Conservation (phyloP, 1,140 invertebrate species). For the Zaprionus nigranus region DNA sequence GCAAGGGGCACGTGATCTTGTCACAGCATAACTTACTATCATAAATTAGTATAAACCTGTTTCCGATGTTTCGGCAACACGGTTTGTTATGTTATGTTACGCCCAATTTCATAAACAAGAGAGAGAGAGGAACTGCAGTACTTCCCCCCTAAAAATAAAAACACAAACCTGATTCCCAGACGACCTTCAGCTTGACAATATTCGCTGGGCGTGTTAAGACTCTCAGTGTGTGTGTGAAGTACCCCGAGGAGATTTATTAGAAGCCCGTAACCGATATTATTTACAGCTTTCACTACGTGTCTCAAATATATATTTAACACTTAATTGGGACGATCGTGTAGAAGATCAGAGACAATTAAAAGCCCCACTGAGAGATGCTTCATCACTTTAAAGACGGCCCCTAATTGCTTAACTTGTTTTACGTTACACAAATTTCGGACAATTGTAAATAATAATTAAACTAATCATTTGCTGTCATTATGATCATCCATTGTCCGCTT, state of each 20-base stretch:
- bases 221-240: neutral
- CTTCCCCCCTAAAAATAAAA: constrained; percentile 19
- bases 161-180: constrained; percentile 16
- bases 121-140: constrained; percentile 35
- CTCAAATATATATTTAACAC: neutral
- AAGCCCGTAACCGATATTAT: neutral
- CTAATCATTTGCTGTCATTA: neutral
- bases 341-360: neutral
- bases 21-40: neutral
- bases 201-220: constrained; percentile 12
- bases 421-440: neutral
- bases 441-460: neutral
- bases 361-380: neutral
- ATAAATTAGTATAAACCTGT: neutral
- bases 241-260: neutral
- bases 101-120: neutral
- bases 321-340: constrained; percentile 2
- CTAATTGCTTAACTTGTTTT: neutral
- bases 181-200: constrained; percentile 15
- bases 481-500: neutral
- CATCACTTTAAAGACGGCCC: too few relatives aligned
- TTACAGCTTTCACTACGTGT: neutral
- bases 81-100: neutral
- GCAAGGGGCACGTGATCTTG: neutral
- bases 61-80: neutral